Base-by-base conservation (phyloP, 2,888 invertebrate genomes). In the Cheilosia impressa region DNA sequence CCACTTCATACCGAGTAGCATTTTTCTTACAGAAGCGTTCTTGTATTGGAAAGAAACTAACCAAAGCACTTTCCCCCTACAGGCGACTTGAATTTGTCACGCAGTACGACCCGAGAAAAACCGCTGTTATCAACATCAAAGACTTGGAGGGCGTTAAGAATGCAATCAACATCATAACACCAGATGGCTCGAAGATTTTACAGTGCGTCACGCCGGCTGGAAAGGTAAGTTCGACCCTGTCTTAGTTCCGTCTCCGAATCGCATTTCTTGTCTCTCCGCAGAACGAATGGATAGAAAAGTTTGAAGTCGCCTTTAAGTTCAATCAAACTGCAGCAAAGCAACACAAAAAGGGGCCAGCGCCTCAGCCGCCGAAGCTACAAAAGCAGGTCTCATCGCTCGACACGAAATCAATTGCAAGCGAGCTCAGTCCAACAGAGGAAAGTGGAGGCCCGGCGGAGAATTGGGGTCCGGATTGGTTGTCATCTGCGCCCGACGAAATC, bases 271-370 rank as follows among this genome's bases (percentile, higher is more conserved):
- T 24, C 43, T 22, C 88, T 69, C 41, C 82, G 22, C 34, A 97
- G 95, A 96, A 96, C 93, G 97, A 98, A 90, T 98, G 98, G 98
- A 93, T 98, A 88, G 97, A 98, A 88, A 96, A 97, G 90, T 96
- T 98, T 91, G 98, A 98, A 90, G 94, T 96, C 88, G 97, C 97
- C 0, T 98, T 98, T 91, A 97, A 97, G 90, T 94, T 96, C 87
- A 95, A 96, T 90, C 93, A 96, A 88, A 93, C 94, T 2, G 93
- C 94, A 94, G 93, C 94, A 94, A 89, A 89, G 27, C 87, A 89
- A 38, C 90, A 90, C 47, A 91, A 91, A 79, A 91, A 94, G 92
- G 89, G 92, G 0, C 90, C 93, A 91, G 93, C 94, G 89, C 92
- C 92, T 1, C 91, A 91, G 63, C 92, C 92, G 3, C 92, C 92